phyloP scores from a whole-genome alignment of 92 coral and sea anemone genomes.

The Paramuricea clavata region DNA sequence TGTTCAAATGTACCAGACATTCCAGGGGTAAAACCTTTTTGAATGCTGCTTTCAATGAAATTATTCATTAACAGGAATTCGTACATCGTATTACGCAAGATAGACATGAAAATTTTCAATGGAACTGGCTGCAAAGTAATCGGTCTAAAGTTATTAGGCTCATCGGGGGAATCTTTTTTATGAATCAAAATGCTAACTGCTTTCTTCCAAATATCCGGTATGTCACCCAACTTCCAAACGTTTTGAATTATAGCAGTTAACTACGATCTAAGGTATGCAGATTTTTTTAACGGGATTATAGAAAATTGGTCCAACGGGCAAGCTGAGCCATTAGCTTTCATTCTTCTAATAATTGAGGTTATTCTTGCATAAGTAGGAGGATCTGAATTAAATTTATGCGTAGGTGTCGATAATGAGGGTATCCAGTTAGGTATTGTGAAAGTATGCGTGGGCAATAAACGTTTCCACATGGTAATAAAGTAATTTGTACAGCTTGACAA shows the following conservation, averaged over 20 bases:
- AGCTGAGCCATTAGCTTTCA: slow-evolving; percentile 22
- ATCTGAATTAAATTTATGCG: not conserved
- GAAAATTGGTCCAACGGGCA: slow-evolving; percentile 31
- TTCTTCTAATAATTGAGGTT: not conserved
- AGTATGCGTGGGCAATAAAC: not conserved
- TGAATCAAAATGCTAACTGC: slow-evolving; percentile 22
- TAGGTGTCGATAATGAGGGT: not conserved
- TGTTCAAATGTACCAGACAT: too few species aligned
- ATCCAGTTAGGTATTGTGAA: slow-evolving; percentile 20
- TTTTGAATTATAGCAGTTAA: not conserved
- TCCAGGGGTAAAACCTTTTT: slow-evolving; percentile 49
- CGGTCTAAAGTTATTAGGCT: not conserved
- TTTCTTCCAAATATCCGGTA: slow-evolving; percentile 25
- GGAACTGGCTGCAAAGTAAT: not conserved
- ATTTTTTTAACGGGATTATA: slow-evolving; percentile 11
- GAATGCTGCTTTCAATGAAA: slow-evolving; percentile 14
- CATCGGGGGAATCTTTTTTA: not conserved
- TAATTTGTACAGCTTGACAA: not conserved
- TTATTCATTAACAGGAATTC: not conserved
- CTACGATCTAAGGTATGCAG: slow-evolving; percentile 8
- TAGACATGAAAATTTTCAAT: not conserved
- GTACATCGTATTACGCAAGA: not conserved
- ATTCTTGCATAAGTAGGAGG: slow-evolving; percentile 32
- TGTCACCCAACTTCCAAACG: not conserved
- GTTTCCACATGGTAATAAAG: not conserved